These are phyloP conservation scores for Myiozetetes cayanensis DNA, from an alignment of 2,113 vertebrate species.

Conservation along the genomic window DNA sequence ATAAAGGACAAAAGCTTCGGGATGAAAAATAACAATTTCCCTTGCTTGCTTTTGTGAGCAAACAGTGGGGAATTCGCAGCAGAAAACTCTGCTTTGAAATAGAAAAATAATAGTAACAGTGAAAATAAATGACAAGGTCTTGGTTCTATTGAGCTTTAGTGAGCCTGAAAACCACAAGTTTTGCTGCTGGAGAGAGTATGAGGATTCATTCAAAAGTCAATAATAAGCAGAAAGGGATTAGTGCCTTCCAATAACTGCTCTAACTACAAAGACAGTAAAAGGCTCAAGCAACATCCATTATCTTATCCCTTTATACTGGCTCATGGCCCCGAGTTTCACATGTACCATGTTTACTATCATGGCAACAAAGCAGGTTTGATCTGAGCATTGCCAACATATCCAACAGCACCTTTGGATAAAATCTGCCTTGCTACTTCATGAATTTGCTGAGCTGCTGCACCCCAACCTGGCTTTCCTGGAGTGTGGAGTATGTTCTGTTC, in stretches of 20 bases:
- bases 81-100: conserved; percentile 49
- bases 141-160: conserved; percentile 14
- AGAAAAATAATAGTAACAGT: conserved; percentile 37
- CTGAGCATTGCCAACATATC: background rate
- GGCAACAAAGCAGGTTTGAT: background rate
- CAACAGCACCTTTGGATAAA: background rate
- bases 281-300: conserved; percentile 1
- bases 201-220: conserved; percentile 4
- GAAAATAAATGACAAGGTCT: conserved; percentile 33
- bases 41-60: conserved; percentile 41
- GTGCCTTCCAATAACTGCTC: conserved; percentile 22
- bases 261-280: background rate
- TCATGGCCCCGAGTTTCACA: background rate
- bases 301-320: background rate
- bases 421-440: background rate
- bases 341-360: background rate
- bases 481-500: background rate
- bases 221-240: conserved; percentile 28
- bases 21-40: conserved; percentile 50
- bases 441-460: background rate
- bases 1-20: conserved; percentile 54
- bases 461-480: background rate
- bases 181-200: background rate
- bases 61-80: conserved; percentile 17
- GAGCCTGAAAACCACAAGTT: conserved; percentile 36